Evolutionary conservation across 2,113 vertebrate species (phyloP), one percentile per base, ranked within the genome.

Genomic region (Alligator mississippiensis): DNA sequence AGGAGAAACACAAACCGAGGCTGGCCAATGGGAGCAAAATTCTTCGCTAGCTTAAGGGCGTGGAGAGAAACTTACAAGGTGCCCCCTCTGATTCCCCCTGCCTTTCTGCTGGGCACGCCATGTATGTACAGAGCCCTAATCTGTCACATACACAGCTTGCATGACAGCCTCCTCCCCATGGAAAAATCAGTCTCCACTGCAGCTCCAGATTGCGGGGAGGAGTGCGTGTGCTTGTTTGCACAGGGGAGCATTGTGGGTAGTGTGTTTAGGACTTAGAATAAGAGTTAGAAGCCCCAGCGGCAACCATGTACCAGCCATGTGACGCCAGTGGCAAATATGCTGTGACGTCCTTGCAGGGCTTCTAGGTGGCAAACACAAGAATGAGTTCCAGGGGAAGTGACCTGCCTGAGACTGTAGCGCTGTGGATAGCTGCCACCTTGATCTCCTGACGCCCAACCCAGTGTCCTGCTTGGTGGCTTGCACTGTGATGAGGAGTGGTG

Each of bases 11-110:
- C 95, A 95, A 47, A 75, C 12, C 64, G 66, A 77, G 2, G 72
- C 80, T 82, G 90, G 89, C 87, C 70, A 95, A 72, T 70, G 63
- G 78, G 84, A 92, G 78, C 80, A 92, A 94, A 96, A 97, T 97
- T 97, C 97, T 76, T 96, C 90, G 84, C 90, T 94, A 93, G 97
- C 96, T 97, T 97, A 97, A 94, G 78, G 90, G 80, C 77, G 84
- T 80, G 3, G 5, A 90, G 94, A 90, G 61, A 80, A 0, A 95
- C 90, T 92, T 93, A 94, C 92, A 94, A 92, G 90, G 83, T 75
- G 76, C 11, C 76, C 79, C 55, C 54, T 86, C 75, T 95, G 94
- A 95, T 93, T 91, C 95, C 88, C 86, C 77, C 81, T 66, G 75
- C 86, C 89, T 95, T 96, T 96, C 55, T 93, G 94, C 77, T 0